Conservation (phyloP, 2,888 invertebrate species). For the Gymnocheta viridis region DNA sequence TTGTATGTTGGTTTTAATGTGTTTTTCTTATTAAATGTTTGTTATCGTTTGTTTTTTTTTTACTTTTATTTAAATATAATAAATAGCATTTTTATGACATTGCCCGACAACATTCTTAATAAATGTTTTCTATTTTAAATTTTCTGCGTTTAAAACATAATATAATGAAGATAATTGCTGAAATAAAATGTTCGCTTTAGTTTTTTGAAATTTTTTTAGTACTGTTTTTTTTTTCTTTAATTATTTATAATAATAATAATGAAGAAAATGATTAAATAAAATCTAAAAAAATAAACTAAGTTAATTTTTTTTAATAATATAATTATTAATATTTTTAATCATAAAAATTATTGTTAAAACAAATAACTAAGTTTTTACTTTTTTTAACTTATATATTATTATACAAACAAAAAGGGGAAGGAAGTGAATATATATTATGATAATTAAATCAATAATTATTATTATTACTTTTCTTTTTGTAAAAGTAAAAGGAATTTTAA, state of each 20-base stretch:
- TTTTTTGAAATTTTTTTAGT: conserved; percentile 25
- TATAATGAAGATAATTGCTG: conserved; percentile 38
- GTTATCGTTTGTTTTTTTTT: conserved; percentile 54
- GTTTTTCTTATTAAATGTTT: conserved; percentile 61
- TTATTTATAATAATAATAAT: conserved; percentile 46
- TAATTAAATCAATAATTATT: conserved; percentile 1
- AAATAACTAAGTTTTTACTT: conserved; percentile 34
- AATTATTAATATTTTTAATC: conserved; percentile 41
- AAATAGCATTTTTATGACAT: conserved; percentile 69
- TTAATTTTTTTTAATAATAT: conserved; percentile 10
- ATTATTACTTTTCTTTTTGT: neutral
- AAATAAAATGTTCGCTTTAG: conserved; percentile 16
- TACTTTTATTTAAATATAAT: conserved; percentile 63
- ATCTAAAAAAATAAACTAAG: conserved; percentile 39
- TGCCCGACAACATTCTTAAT: conserved; percentile 55
- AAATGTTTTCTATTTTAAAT: conserved; percentile 33
- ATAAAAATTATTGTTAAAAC: conserved; percentile 53
- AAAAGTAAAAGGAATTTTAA: neutral
- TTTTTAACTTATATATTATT: conserved; percentile 39
- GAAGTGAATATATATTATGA: neutral
- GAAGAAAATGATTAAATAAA: conserved; percentile 36
- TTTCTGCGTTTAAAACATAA: conserved; percentile 48
- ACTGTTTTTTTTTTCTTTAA: conserved; percentile 25
- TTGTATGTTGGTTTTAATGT: conserved; percentile 56
- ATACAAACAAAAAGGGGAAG: conserved; percentile 42